These are phyloP conservation scores for Pteronura brasiliensis DNA, from an alignment of 2,113 vertebrate species.

Conservation along the genomic window DNA sequence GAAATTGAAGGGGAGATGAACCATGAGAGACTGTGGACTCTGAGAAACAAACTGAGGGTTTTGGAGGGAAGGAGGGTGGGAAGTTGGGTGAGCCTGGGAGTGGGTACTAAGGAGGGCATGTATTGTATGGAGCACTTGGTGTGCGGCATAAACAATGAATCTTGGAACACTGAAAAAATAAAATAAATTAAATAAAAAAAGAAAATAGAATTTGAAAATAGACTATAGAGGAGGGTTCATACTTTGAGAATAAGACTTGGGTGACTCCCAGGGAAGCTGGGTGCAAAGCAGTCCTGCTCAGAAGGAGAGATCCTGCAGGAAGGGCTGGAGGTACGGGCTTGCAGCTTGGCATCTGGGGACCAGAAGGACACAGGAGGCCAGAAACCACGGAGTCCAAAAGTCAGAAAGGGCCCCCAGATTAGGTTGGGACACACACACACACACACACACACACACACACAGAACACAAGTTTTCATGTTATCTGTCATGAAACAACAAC, in stretches of 20 bases:
- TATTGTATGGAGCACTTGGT: too few species aligned
- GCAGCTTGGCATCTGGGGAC: accelerated
- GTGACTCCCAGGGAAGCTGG: not conserved
- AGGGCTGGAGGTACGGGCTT: accelerated
- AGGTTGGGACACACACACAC: not conserved
- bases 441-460: too few species aligned
- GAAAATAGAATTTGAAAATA: not conserved
- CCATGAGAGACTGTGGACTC: too few species aligned
- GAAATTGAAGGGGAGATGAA: too few species aligned
- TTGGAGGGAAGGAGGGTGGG: too few species aligned
- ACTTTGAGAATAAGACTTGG: not conserved
- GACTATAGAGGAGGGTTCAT: not conserved
- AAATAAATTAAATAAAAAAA: too few species aligned
- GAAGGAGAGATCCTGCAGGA: accelerated
- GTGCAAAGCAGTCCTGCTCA: not conserved
- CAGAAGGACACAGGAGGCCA: not conserved
- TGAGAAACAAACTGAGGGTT: too few species aligned
- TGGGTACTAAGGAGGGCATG: too few species aligned
- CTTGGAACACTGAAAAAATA: too few species aligned
- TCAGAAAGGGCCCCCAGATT: not conserved
- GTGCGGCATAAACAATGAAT: too few species aligned
- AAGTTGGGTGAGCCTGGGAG: too few species aligned
- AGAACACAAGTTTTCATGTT: not conserved
- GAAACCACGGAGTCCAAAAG: not conserved
- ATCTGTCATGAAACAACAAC: not conserved